Conservation (phyloP, 2,888 invertebrate species). For the Oxytorus armatus region DNA sequence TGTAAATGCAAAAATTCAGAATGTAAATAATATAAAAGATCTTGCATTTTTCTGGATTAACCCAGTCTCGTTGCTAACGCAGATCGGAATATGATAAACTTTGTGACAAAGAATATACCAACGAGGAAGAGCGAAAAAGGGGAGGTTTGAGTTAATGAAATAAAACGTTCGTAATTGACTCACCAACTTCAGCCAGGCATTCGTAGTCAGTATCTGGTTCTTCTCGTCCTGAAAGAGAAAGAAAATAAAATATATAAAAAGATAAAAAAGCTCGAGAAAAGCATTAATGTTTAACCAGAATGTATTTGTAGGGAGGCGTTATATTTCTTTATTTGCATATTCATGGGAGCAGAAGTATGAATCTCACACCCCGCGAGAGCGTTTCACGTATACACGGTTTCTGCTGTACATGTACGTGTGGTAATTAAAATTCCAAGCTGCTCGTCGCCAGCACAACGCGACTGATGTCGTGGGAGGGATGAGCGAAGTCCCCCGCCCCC, state of each 20-base stretch:
- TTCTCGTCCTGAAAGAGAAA: slow-evolving; percentile 96
- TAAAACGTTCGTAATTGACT: slow-evolving; percentile 87
- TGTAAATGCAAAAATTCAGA: no score
- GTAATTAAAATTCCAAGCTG: slow-evolving; percentile 63
- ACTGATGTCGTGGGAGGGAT: not conserved
- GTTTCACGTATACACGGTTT: slow-evolving; percentile 11
- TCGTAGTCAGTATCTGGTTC: slow-evolving; percentile 99
- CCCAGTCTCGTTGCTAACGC: no score
- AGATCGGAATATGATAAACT: not conserved
- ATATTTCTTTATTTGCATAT: slow-evolving; percentile 59
- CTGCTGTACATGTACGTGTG: slow-evolving; percentile 27
- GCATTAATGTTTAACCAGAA: slow-evolving; percentile 35
- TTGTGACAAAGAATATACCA: not conserved
- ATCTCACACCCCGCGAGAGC: slow-evolving; percentile 17
- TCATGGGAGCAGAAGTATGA: slow-evolving; percentile 39
- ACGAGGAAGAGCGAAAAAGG: not conserved
- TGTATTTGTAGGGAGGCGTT: slow-evolving; percentile 16
- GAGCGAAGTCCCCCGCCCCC: not conserved
- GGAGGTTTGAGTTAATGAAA: slow-evolving; percentile 9
- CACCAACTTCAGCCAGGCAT: slow-evolving; percentile 99
- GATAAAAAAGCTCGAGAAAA: slow-evolving; percentile 71
- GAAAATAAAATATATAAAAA: slow-evolving; percentile 67
- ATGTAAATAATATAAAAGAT: no score
- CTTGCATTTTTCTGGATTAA: no score
- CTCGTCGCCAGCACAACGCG: slow-evolving; percentile 35